Evolutionary conservation across 2,113 vertebrate genomes (phyloP).

Genomic region (Dendrocopos noguchii): DNA sequence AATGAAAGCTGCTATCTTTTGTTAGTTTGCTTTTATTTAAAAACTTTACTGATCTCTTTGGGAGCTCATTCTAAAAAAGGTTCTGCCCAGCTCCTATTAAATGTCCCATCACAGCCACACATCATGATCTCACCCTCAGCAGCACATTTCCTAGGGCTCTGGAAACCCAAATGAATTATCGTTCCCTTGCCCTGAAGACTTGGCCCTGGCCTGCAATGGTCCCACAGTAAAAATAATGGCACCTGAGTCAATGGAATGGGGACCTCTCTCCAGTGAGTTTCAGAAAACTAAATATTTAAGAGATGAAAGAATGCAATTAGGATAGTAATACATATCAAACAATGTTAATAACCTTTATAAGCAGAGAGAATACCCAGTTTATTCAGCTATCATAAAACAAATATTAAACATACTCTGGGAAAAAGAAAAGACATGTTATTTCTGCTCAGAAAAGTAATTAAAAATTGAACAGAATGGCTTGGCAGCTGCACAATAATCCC

Average conservation of each 20-base stretch:
- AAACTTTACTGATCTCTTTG: neutral
- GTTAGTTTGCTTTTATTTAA: neutral
- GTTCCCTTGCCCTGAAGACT: neutral
- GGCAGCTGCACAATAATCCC: slow-evolving; percentile 40
- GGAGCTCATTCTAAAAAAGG: neutral
- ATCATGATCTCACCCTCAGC: neutral
- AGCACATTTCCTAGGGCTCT: neutral
- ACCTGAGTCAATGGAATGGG: neutral
- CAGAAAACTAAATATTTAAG: slow-evolving; percentile 56
- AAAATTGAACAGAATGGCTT: slow-evolving; percentile 34
- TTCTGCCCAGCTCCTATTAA: neutral
- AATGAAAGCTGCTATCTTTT: neutral
- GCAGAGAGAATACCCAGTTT: slow-evolving; percentile 52
- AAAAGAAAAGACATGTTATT: slow-evolving; percentile 36
- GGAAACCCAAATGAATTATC: neutral
- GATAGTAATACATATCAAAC: slow-evolving; percentile 61
- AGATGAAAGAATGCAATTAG: slow-evolving; percentile 53
- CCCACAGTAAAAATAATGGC: neutral
- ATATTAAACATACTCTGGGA: slow-evolving; percentile 56
- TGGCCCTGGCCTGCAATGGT: neutral
- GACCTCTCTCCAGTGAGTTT: neutral
- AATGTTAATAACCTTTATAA: slow-evolving; percentile 56
- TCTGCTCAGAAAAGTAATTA: slow-evolving; percentile 58
- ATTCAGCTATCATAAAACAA: slow-evolving; percentile 61
- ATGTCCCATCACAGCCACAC: neutral